phyloP scores from a whole-genome alignment of 2,113 vertebrate species.

The Otocyon megalotis region DNA sequence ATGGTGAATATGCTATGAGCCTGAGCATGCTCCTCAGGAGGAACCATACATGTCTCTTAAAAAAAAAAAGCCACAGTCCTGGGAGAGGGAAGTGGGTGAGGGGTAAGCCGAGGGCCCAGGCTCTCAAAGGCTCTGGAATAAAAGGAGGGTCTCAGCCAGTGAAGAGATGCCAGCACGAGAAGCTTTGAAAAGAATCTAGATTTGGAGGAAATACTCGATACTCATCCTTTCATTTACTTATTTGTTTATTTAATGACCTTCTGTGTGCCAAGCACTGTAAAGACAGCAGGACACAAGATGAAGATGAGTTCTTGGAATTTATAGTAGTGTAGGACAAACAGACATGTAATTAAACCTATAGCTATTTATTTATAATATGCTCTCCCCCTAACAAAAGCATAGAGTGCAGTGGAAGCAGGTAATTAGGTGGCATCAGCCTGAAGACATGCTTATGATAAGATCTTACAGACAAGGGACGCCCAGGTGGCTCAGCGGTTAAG shows the following conservation, averaged over 20 bases:
- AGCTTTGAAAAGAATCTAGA: neutral
- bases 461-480: neutral
- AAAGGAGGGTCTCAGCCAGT: neutral
- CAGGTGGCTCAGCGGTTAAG: too few species aligned
- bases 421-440: neutral
- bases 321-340: neutral
- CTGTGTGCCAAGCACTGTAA: neutral
- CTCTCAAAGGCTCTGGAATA: neutral
- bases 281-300: neutral
- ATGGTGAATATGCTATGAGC: neutral
- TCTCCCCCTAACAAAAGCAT: neutral
- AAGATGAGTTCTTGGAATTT: neutral
- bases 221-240: neutral
- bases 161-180: neutral
- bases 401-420: neutral
- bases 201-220: neutral
- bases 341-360: neutral
- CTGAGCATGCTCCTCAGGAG: neutral
- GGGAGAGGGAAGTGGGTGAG: neutral
- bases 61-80: neutral
- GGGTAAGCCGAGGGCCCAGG: neutral
- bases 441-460: neutral
- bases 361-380: constrained; percentile 41
- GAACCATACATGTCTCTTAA: neutral
- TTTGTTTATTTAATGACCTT: neutral